Conservation (phyloP, 1,140 invertebrate genomes). For the Lepidurus packardi region DNA sequence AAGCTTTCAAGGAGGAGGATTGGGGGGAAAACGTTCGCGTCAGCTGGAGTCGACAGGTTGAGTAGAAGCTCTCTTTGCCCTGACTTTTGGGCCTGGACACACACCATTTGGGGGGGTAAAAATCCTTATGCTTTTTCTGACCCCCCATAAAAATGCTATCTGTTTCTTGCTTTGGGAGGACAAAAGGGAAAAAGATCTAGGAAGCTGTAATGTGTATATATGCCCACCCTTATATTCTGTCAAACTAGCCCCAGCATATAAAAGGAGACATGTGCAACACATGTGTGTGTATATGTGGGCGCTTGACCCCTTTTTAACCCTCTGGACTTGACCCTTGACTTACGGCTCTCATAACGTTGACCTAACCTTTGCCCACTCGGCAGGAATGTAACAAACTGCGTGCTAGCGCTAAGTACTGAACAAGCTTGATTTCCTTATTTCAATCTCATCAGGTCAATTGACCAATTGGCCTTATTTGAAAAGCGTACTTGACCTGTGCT, state of each 20-base stretch:
- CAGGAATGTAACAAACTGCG: neutral
- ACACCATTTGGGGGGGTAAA: neutral
- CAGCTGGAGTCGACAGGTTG: slow-evolving; percentile 17
- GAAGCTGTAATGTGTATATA: neutral
- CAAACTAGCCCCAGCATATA: neutral
- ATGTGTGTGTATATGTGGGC: neutral
- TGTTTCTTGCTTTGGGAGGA: neutral
- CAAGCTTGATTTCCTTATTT: neutral
- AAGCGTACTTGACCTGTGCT: neutral
- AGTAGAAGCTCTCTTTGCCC: neutral
- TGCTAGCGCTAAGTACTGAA: neutral
- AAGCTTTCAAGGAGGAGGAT: neutral
- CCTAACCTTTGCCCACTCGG: slow-evolving; percentile 7
- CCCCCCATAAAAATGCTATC: slow-evolving; percentile 6
- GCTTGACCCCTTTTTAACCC: slow-evolving; percentile 14
- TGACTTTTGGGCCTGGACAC: neutral
- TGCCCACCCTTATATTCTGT: neutral
- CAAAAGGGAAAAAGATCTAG: neutral
- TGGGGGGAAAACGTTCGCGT: neutral
- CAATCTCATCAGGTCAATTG: neutral
- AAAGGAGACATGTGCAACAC: slow-evolving; percentile 21
- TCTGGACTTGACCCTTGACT: slow-evolving; percentile 19
- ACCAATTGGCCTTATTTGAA: neutral
- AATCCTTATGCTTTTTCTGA: slow-evolving; percentile 1
- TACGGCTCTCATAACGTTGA: slow-evolving; percentile 13